Evolutionary conservation across 2,888 invertebrate species (phyloP), one percentile per base, ranked within the genome.

Genomic region (Glaucopsyche alexis): DNA sequence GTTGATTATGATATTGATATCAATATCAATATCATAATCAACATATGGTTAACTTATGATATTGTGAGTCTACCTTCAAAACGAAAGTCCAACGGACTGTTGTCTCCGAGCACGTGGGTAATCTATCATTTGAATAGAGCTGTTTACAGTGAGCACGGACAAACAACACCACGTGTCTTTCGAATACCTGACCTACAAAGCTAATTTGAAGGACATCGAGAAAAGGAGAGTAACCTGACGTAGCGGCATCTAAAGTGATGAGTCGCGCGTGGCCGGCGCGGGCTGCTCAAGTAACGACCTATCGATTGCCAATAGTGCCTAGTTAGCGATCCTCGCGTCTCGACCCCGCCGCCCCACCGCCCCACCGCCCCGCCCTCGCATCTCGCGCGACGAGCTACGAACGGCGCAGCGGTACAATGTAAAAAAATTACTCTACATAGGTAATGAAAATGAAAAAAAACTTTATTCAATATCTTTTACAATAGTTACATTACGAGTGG

Each of bases 211-310:
- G 92, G 92, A 93, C 92, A 92, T 88, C 90, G 90, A 89, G 92
- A 93, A 93, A 93, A 92, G 92, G 92, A 93, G 92, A 93, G 92
- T 93, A 91, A 91, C 92, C 92, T 92, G 92, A 93, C 92, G 91
- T 87, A 85, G 92, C 89, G 85, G 86, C 89, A 85, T 87, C 90
- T 86, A 91, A 92, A 92, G 90, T 91, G 92, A 92, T 91, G 92
- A 92, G 91, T 91, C 89, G 92, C 88, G 82, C 82, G 83, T 83
- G 83, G 90, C 88, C 88, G 87, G 87, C 85, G 77, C 81, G 79
- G 81, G 83, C 83, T 80, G 87, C 87, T 85, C 86, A 85, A 88
- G 88, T 87, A 88, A 89, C 90, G 90, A 90, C 91, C 91, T 92
- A 93, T 93, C 91, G 92, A 93, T 93, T 91, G 91, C 87, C 89